Evolutionary conservation across 2,888 invertebrate species (phyloP).

Genomic region (Cyrtodaria siliqua): DNA sequence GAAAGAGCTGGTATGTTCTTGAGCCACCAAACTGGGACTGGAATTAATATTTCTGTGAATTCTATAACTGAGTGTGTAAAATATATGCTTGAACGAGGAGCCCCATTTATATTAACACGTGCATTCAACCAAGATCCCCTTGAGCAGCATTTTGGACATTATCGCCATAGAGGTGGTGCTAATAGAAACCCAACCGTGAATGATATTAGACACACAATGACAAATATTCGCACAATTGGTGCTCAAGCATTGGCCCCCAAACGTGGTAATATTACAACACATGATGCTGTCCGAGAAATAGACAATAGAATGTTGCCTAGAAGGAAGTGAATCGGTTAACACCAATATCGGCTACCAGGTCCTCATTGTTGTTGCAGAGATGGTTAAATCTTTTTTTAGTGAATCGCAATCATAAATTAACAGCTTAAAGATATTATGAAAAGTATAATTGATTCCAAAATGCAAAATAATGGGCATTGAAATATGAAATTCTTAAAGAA

Average conservation of each 20-base stretch:
- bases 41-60: constrained; percentile 35
- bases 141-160: constrained; percentile 59
- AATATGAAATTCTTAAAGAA: too few species aligned
- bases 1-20: constrained; percentile 23
- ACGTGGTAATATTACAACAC: constrained; percentile 29
- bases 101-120: constrained; percentile 40
- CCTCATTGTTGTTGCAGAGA: too few species aligned
- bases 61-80: constrained; percentile 49
- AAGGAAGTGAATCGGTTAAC: too few species aligned
- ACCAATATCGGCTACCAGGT: too few species aligned
- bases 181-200: constrained; percentile 50
- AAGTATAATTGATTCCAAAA: too few species aligned
- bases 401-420: too few species aligned
- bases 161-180: constrained; percentile 26
- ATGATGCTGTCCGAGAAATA: neutral
- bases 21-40: constrained; percentile 42
- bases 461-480: too few species aligned
- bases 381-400: too few species aligned
- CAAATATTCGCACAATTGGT: constrained; percentile 32
- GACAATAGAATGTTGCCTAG: too few species aligned
- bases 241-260: constrained; percentile 29
- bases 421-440: too few species aligned
- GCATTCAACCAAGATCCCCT: constrained; percentile 56
- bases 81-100: constrained; percentile 31
- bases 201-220: constrained; percentile 37